Evolutionary conservation across 2,888 invertebrate species (phyloP).

Genomic region (Andricus quercusramuli): DNA sequence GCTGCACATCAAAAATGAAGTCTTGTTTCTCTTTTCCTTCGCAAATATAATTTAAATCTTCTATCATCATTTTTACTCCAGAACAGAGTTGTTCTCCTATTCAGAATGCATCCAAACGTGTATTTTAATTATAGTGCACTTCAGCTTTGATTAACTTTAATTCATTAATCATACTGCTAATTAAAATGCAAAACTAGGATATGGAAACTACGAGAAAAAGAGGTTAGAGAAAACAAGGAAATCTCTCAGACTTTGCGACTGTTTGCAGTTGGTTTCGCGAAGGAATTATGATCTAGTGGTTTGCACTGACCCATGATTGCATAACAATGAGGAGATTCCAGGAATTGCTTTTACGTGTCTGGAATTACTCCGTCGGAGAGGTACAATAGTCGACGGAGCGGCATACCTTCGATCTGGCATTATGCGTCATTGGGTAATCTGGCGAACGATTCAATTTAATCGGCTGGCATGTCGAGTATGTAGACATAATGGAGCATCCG

Average conservation of each 20-base stretch:
- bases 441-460: conserved; percentile 77
- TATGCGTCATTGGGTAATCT: conserved; percentile 78
- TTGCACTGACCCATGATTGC: conserved; percentile 70
- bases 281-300: conserved; percentile 57
- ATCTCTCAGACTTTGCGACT: background rate
- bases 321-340: conserved; percentile 77
- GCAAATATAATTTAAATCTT: conserved; percentile 32
- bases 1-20: conserved; percentile 13
- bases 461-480: conserved; percentile 76
- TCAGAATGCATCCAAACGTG: background rate
- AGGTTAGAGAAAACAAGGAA: background rate
- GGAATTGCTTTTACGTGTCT: conserved; percentile 77
- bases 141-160: background rate
- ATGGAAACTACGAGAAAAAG: background rate
- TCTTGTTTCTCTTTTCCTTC: conserved; percentile 10
- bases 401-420: conserved; percentile 67
- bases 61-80: conserved; percentile 2
- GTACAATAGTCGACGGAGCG: conserved; percentile 70
- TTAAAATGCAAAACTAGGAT: background rate
- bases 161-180: background rate
- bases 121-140: background rate
- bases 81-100: background rate
- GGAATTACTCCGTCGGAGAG: conserved; percentile 70
- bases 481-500: conserved; percentile 77
- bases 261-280: background rate